Evolutionary conservation across 2,113 vertebrate species (phyloP), one percentile per base, ranked within the genome.

Genomic region (Hippocampus abdominalis): DNA sequence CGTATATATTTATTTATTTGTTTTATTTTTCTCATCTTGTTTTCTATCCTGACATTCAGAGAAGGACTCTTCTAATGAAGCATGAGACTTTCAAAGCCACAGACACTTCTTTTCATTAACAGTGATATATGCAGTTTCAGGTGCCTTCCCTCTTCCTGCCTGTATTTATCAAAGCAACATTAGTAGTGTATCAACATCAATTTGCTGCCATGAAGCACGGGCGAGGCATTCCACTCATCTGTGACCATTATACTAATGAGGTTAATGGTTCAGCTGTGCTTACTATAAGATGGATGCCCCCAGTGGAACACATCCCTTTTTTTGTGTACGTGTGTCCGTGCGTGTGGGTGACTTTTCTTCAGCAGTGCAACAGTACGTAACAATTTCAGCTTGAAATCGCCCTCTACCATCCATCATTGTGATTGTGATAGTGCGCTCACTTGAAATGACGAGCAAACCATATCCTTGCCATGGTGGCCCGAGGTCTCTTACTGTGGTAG

Each of bases 251-350:
- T 90, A 87, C 88, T 90, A 89, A 91, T 89, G 88, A 91, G 89
- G 89, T 88, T 87, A 90, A 91, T 90, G 90, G 89, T 90, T 88
- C 89, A 89, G 88, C 90, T 88, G 86, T 89, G 88, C 87, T 90
- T 90, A 89, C 87, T 83, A 87, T 86, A 83, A 90, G 87, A 90
- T 89, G 88, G 87, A 90, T 90, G 83, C 88, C 82, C 87, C 84
- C 84, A 87, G 85, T 87, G 88, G 84, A 89, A 87, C 81, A 80
- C 84, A 81, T 75, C 80, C 86, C 79, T 79, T 77, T 80, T 76
- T 86, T 64, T 73, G 69, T 68, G 16, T 73, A 46, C 46, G 46
- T 68, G 65, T 65, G 71, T 69, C 69, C 39, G 69, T 75, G 76
- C 66, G 60, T 40, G 69, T 23, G 56, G 9, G 49, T 57, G 54